phyloP scores from a whole-genome alignment of 2,113 vertebrate genomes.

The Tragelaphus buxtoni region DNA sequence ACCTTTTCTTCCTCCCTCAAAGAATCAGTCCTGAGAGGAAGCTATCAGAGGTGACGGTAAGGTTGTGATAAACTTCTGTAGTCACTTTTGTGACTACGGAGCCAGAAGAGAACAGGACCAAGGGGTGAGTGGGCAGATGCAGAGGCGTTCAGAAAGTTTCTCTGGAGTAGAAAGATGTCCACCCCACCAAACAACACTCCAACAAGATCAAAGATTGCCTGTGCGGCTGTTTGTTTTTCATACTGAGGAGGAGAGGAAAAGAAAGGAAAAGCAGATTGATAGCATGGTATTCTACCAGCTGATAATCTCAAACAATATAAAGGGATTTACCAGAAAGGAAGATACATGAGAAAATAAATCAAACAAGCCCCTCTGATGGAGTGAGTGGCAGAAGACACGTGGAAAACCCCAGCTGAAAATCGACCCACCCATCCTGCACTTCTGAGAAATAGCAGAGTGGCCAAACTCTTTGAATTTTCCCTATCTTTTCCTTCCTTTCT shows the following conservation, averaged over 20 bases:
- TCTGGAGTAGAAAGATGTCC: neutral
- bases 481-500: neutral
- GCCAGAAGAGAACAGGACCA: neutral
- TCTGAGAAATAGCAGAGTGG: neutral
- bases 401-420: neutral
- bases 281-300: neutral
- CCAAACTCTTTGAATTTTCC: neutral
- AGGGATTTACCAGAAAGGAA: slow-evolving; percentile 30
- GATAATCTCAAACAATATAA: neutral
- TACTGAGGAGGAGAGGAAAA: neutral
- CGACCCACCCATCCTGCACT: neutral
- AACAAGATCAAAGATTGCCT: neutral
- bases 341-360: neutral
- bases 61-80: neutral
- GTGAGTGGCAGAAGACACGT: neutral
- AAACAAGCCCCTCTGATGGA: neutral
- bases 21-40: neutral
- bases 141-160: neutral
- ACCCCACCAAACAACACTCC: neutral
- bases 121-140: neutral
- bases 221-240: neutral
- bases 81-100: neutral
- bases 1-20: neutral
- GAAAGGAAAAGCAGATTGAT: neutral
- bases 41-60: neutral